phyloP scores from a whole-genome alignment of 2,888 invertebrate genomes.

The Trachelus tabidus region DNA sequence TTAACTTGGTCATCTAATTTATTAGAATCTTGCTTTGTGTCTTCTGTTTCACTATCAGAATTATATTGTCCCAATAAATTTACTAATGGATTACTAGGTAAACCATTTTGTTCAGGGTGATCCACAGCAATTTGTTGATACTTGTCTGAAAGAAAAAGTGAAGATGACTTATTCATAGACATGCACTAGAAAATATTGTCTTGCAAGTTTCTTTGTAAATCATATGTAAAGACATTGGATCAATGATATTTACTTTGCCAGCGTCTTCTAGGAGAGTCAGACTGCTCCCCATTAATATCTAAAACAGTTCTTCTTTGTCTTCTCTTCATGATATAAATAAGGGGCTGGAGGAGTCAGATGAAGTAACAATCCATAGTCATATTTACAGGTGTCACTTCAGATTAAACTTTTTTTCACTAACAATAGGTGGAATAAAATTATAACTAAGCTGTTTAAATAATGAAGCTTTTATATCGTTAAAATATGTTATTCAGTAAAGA shows the following conservation, averaged over 20 bases:
- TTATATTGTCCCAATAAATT: constrained; percentile 60
- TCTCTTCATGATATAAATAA: constrained; percentile 48
- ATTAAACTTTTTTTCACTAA: background rate
- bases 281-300: constrained; percentile 52
- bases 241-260: constrained; percentile 47
- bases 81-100: constrained; percentile 52
- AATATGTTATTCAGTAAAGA: background rate
- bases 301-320: constrained; percentile 56
- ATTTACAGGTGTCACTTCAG: background rate
- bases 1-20: constrained; percentile 59
- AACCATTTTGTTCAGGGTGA: constrained; percentile 46
- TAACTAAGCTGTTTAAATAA: background rate
- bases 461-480: background rate
- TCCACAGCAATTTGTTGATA: constrained; percentile 42
- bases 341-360: background rate
- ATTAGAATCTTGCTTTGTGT: constrained; percentile 40
- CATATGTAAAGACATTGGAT: background rate
- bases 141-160: constrained; percentile 33
- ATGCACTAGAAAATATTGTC: background rate
- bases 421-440: background rate
- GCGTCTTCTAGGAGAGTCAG: constrained; percentile 46
- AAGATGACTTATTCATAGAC: background rate
- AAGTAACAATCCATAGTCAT: background rate
- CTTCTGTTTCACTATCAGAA: constrained; percentile 59
- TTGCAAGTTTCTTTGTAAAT: background rate